These are phyloP conservation scores for Halcyon malimbica DNA, from an alignment of 2,113 vertebrate genomes.

Conservation along the genomic window DNA sequence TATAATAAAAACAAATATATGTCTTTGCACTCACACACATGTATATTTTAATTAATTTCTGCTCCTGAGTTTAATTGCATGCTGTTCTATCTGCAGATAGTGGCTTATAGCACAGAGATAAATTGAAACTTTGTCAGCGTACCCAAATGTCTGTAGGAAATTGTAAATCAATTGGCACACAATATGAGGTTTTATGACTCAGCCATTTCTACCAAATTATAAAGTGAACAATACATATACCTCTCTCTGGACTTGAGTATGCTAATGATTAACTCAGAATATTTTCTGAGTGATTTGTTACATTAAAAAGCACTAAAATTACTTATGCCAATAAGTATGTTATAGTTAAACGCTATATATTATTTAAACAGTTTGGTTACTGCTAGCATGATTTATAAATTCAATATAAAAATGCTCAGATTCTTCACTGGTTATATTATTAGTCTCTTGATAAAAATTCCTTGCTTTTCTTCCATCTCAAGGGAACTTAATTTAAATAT, in stretches of 20 bases:
- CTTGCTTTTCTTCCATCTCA: conserved; percentile 74
- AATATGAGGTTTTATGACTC: not conserved
- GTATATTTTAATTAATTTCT: conserved; percentile 26
- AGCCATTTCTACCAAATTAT: not conserved
- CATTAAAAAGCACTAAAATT: conserved; percentile 26
- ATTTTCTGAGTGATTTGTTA: conserved; percentile 23
- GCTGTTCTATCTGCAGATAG: not conserved
- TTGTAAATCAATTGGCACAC: not conserved
- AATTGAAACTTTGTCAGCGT: conserved; percentile 8
- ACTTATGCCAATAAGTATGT: conserved; percentile 35
- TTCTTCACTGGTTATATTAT: conserved; percentile 69
- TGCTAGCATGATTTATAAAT: conserved; percentile 61
- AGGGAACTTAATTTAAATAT: conserved; percentile 77
- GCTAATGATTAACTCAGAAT: conserved; percentile 20
- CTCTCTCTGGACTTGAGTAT: not conserved
- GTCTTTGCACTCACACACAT: not conserved
- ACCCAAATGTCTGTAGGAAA: not conserved
- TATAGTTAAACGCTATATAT: conserved; percentile 47
- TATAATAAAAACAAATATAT: not conserved
- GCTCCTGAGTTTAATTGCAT: conserved; percentile 18
- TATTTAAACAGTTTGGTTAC: conserved; percentile 59
- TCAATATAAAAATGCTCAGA: conserved; percentile 63
- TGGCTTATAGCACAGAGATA: not conserved
- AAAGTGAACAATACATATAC: conserved; percentile 12
- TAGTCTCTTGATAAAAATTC: conserved; percentile 76